Evolutionary conservation across 2,797 vertebrate species (phyloP).

Genomic region (Coreius guichenoti): DNA sequence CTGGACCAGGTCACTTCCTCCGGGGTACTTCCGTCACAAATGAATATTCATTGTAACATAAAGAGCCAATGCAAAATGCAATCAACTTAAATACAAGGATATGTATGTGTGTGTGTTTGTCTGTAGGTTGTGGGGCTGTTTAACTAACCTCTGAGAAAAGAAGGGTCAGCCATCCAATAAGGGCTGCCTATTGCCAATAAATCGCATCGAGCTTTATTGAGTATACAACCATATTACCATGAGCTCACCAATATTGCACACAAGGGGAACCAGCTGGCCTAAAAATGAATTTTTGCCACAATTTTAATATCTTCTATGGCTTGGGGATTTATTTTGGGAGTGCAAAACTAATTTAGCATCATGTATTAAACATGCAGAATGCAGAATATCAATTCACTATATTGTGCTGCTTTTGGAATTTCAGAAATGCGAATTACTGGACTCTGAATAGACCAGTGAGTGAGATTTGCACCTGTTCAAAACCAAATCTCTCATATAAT

Average conservation of each 20-base stretch:
- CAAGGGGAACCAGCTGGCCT: slow-evolving; percentile 44
- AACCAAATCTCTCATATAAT: slow-evolving; percentile 2
- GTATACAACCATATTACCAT: slow-evolving; percentile 57
- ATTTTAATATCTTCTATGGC: slow-evolving; percentile 56
- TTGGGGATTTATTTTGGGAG: slow-evolving; percentile 53
- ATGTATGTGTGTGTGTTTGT: slow-evolving; percentile 65
- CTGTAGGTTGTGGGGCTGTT: slow-evolving; percentile 68
- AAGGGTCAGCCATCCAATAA: slow-evolving; percentile 69
- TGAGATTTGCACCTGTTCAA: neutral
- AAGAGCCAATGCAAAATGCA: slow-evolving; percentile 46
- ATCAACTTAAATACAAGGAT: slow-evolving; percentile 45
- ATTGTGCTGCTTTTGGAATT: slow-evolving; percentile 41
- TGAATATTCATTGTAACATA: slow-evolving; percentile 81
- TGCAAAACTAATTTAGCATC: slow-evolving; percentile 57
- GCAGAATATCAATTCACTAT: slow-evolving; percentile 35
- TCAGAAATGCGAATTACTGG: slow-evolving; percentile 13
- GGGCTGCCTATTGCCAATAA: slow-evolving; percentile 70
- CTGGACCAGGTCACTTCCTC: slow-evolving; percentile 70
- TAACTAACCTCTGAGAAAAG: slow-evolving; percentile 72
- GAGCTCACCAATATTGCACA: slow-evolving; percentile 56
- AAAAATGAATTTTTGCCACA: slow-evolving; percentile 51
- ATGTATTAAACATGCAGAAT: slow-evolving; percentile 57
- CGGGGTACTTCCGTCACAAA: slow-evolving; percentile 81
- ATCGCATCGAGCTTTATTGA: slow-evolving; percentile 70
- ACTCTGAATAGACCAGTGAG: neutral